Base-by-base conservation (phyloP, 1,140 invertebrate genomes). In the Galleria mellonella region DNA sequence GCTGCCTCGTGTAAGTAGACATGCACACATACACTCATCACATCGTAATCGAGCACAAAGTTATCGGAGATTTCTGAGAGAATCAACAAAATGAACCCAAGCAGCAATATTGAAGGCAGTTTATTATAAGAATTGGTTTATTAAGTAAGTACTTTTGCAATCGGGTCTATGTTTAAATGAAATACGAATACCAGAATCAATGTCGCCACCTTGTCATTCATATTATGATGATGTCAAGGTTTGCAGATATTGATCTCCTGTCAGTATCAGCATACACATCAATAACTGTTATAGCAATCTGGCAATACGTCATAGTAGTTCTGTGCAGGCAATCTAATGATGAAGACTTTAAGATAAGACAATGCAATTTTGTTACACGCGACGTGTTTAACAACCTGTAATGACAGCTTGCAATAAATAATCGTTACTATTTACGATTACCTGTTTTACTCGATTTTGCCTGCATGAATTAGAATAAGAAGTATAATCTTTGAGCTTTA, bases 211-310 rank as follows among this genome's bases (percentile, higher is more conserved):
- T 48, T 54, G 59, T 55, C 49, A 54, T 39, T 43, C 43, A n/a
- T n/a, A n/a, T 45, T 31, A 55, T 35, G 46, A 49, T 43, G 37
- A 38, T 58, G 45, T 51, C 58, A 59, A 67, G 56, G 55, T 39
- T 39, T 40, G 39, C 44, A 32, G 50, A 57, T 63, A 68, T 62
- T 64, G 56, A 70, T 70, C 55, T 56, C 38, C 55, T 69, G 71
- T 66, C 64, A 42, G 60, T 66, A 55, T 52, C 59, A 59, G 46
- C 39, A 41, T 56, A 58, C 32, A 65, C 48, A 59, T 72, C 59
- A 65, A 74, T 71, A 64, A 60, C 17, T 37, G 56, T 62, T 69
- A 51, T 51, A 46, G 55, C 53, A 58, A 59, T 62, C 23, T 42
- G 40, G 43, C 31, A 39, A 44, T 42, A 12, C 30, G 45, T 50